Evolutionary conservation across 2,797 vertebrate genomes (phyloP).

Genomic region (Hydrocynus forskahlii): DNA sequence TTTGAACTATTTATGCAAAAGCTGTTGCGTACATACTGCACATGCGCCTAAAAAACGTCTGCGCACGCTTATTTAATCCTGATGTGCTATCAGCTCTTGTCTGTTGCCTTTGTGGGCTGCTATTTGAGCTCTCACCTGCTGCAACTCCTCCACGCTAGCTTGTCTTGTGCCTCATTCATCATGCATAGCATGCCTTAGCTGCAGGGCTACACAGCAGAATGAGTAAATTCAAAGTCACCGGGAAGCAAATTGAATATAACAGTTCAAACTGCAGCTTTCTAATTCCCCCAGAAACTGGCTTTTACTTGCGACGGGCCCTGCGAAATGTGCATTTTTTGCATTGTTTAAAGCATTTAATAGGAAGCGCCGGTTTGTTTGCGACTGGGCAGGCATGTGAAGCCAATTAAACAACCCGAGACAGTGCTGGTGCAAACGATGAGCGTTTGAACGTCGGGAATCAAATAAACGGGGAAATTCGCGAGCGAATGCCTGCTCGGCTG

Average conservation of each 20-base stretch:
- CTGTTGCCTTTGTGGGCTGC: conserved; percentile 15
- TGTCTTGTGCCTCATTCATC: conserved; percentile 49
- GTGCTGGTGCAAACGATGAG: background rate
- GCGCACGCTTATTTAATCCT: background rate
- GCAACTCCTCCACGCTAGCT: conserved; percentile 11
- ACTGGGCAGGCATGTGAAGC: background rate
- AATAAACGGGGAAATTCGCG: background rate
- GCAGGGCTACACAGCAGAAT: conserved; percentile 34
- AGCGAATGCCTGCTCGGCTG: background rate
- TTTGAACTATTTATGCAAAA: background rate
- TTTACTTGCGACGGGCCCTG: background rate
- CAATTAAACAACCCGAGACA: background rate
- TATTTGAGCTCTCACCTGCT: conserved; percentile 33
- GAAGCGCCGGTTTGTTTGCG: background rate
- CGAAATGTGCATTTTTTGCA: background rate
- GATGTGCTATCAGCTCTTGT: background rate
- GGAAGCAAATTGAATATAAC: conserved; percentile 38
- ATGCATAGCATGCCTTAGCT: conserved; percentile 40
- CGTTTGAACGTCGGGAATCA: background rate
- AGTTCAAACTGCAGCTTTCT: conserved; percentile 30
- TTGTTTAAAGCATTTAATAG: conserved; percentile 14
- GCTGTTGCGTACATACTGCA: background rate
- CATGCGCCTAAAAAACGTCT: background rate
- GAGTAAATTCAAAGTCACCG: conserved; percentile 13
- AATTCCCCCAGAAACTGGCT: conserved; percentile 5